A percentile compares a stretch with the other conserved stretches of the same genome.
Evolutionary conservation across 2,888 invertebrate species (phyloP).

Genomic region (Periphyllus acericola): DNA sequence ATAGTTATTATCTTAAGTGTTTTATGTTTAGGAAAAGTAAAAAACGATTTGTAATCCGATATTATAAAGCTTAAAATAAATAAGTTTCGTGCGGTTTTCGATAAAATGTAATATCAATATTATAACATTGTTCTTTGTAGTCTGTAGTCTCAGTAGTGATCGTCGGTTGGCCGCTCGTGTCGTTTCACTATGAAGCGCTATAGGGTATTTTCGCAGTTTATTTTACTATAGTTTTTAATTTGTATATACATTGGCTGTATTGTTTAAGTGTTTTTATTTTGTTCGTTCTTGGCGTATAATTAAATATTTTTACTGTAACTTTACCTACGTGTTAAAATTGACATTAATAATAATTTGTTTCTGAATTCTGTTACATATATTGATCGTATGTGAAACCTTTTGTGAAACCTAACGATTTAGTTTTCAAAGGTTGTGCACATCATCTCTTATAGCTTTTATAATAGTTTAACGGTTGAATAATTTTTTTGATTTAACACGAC

Average conservation of each 20-base stretch:
- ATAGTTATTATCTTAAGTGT: neutral
- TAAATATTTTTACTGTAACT: neutral
- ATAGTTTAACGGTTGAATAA: neutral
- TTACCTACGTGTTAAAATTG: no score
- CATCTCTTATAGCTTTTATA: neutral
- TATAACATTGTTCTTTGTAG: neutral
- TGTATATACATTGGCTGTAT: neutral
- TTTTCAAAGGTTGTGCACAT: neutral
- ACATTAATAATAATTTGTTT: neutral
- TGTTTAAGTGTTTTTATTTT: neutral
- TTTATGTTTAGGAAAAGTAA: slow-evolving; percentile 6
- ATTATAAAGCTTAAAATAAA: slow-evolving; percentile 27
- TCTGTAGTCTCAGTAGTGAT: slow-evolving; percentile 4
- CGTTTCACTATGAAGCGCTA: slow-evolving; percentile 35
- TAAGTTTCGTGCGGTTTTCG: neutral
- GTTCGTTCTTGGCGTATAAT: neutral
- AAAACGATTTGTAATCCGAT: neutral
- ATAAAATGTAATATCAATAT: neutral
- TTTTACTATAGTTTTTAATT: neutral
- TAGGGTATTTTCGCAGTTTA: slow-evolving; percentile 37
- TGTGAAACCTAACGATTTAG: neutral
- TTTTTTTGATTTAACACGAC: neutral
- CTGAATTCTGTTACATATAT: neutral
- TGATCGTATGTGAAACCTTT: neutral
- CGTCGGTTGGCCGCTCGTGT: slow-evolving; percentile 31